Conservation (phyloP, 2,888 invertebrate genomes). For the Diarsia brunnea region DNA sequence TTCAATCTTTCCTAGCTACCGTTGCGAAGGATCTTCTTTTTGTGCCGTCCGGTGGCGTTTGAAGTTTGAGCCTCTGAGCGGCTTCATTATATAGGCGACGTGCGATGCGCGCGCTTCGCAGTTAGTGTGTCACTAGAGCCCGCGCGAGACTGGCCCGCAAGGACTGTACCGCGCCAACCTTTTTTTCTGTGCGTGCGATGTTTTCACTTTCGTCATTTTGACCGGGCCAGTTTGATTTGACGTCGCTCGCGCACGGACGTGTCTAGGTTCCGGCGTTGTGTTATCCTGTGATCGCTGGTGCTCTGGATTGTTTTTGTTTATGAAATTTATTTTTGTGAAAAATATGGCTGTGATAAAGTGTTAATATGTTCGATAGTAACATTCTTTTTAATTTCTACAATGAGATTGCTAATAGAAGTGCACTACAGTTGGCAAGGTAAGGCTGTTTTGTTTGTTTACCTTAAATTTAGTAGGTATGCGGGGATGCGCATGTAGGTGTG, state of each 20-base stretch:
- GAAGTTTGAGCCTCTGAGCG: conserved; percentile 85
- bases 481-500: conserved; percentile 73
- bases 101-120: conserved; percentile 88
- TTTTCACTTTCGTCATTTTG: conserved; percentile 91
- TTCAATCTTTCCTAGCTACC: conserved; percentile 89
- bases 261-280: conserved; percentile 87
- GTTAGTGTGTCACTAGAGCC: conserved; percentile 90
- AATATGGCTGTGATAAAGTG: conserved; percentile 90
- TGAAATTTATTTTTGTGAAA: conserved; percentile 80
- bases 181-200: conserved; percentile 90
- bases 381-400: conserved; percentile 89
- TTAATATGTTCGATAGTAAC: conserved; percentile 90
- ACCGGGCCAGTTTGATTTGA: conserved; percentile 90
- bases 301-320: conserved; percentile 87
- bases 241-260: conserved; percentile 90
- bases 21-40: conserved; percentile 89
- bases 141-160: conserved; percentile 90
- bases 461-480: conserved; percentile 76
- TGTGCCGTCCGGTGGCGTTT: conserved; percentile 87
- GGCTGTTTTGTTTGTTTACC: conserved; percentile 84
- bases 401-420: conserved; percentile 90
- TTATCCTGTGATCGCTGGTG: conserved; percentile 89
- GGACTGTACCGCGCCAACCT: conserved; percentile 89
- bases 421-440: conserved; percentile 90
- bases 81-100: conserved; percentile 89